These are phyloP conservation scores for Formica aserva DNA, from an alignment of 2,888 invertebrate genomes.

Conservation along the genomic window DNA sequence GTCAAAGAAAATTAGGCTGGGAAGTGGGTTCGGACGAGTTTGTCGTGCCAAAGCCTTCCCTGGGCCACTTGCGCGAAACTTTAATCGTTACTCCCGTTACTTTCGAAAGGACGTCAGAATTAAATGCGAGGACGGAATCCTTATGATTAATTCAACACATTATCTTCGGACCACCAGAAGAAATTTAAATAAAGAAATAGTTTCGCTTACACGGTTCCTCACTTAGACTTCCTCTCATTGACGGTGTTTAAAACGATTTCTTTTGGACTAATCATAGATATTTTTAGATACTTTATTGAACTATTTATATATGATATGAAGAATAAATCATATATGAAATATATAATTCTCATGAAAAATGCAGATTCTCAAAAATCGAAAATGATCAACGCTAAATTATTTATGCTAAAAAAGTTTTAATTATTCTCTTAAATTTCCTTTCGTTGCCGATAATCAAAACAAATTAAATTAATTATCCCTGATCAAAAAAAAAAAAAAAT, in stretches of 20 bases:
- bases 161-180: slow-evolving; percentile 70
- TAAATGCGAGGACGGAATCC: slow-evolving; percentile 64
- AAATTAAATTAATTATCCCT: neutral
- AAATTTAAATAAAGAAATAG: slow-evolving; percentile 77
- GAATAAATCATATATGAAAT: neutral
- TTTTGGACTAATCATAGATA: neutral
- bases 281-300: slow-evolving; percentile 31
- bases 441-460: neutral
- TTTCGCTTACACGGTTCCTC: slow-evolving; percentile 72
- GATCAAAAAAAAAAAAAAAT: neutral
- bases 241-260: slow-evolving; percentile 55
- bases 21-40: slow-evolving; percentile 31
- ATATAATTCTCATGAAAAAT: neutral
- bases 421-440: neutral
- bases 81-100: slow-evolving; percentile 69
- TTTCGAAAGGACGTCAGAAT: slow-evolving; percentile 56
- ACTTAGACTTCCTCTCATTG: slow-evolving; percentile 58
- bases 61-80: slow-evolving; percentile 58
- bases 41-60: slow-evolving; percentile 20
- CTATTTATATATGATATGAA: neutral
- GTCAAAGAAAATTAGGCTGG: slow-evolving; percentile 50
- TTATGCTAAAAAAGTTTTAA: neutral
- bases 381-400: neutral
- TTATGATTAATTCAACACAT: slow-evolving; percentile 77
- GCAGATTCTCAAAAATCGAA: neutral